These are phyloP conservation scores for Xestia c-nigrum DNA, from an alignment of 2,888 invertebrate species.

Conservation along the genomic window DNA sequence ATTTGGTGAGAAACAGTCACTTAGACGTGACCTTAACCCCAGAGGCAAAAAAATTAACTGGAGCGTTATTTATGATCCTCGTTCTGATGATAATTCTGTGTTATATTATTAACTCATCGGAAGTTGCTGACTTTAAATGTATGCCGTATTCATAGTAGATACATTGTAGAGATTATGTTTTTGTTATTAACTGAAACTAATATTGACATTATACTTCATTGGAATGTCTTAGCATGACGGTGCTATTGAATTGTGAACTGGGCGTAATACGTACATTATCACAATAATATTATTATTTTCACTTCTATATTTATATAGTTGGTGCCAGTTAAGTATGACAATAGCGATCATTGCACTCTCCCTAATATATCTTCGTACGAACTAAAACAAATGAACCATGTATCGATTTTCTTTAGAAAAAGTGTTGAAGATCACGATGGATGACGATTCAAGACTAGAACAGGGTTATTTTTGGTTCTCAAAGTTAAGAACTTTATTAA, in stretches of 20 bases:
- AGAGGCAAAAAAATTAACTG: constrained; percentile 83
- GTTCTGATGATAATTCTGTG: constrained; percentile 80
- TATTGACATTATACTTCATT: neutral
- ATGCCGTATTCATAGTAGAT: constrained; percentile 75
- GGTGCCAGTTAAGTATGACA: no score
- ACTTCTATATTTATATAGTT: no score
- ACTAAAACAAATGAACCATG: no score
- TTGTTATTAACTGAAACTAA: neutral
- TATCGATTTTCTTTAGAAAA: no score
- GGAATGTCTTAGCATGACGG: neutral
- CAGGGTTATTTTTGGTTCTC: no score
- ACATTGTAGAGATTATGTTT: neutral
- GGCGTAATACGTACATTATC: neutral
- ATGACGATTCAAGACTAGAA: no score
- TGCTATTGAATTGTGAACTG: neutral
- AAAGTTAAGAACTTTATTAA: no score
- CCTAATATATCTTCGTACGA: no score
- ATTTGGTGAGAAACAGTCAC: constrained; percentile 79
- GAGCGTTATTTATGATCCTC: constrained; percentile 81
- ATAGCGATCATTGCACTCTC: no score
- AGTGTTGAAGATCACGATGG: no score
- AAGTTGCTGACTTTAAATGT: constrained; percentile 71
- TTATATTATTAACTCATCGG: constrained; percentile 84
- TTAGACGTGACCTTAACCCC: constrained; percentile 82
- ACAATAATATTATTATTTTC: neutral